Conservation (phyloP, 2,888 invertebrate genomes). For the Parascotia fuliginaria region DNA sequence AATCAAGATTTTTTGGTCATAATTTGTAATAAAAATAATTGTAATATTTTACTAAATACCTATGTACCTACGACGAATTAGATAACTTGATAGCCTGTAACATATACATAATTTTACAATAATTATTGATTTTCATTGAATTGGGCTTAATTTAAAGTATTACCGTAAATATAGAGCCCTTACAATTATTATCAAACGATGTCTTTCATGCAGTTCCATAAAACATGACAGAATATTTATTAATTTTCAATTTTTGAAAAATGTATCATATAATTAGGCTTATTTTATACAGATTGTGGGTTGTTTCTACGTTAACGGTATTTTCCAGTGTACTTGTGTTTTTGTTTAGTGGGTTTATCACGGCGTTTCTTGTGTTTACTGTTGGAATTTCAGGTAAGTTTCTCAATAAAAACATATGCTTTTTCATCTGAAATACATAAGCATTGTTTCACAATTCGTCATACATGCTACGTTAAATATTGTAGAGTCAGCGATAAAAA, state of each 20-base stretch:
- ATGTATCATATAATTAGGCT: constrained; percentile 80
- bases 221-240: background rate
- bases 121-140: no score
- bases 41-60: no score
- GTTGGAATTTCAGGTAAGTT: constrained; percentile 89
- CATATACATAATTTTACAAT: no score
- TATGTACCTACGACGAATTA: no score
- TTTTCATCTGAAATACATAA: background rate
- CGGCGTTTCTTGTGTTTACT: constrained; percentile 89
- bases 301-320: constrained; percentile 90
- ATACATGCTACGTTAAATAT: background rate
- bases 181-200: background rate
- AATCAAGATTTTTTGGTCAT: no score
- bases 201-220: background rate
- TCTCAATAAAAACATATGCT: background rate
- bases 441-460: background rate
- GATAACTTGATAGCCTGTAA: no score
- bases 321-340: constrained; percentile 91
- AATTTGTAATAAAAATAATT: no score
- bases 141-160: no score
- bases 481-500: background rate
- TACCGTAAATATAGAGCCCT: no score
- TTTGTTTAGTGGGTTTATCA: constrained; percentile 92
- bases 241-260: constrained; percentile 21
- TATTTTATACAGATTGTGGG: constrained; percentile 90